phyloP scores from a whole-genome alignment of 2,113 vertebrate genomes.

The Setophaga petechia region DNA sequence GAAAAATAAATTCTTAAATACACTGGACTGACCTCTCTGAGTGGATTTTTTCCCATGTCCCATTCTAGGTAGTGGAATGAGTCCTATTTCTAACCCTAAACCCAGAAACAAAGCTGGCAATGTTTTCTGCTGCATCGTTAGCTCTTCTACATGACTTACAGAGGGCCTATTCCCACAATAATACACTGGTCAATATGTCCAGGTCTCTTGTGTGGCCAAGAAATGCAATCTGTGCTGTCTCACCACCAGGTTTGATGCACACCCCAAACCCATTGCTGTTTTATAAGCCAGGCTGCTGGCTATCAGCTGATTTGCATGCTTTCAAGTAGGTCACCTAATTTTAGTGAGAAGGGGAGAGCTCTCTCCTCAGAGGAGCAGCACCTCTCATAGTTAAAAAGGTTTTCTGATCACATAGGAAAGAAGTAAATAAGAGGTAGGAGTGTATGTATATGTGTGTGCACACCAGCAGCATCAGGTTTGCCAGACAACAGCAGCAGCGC shows the following conservation, averaged over 20 bases:
- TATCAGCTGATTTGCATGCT: not conserved
- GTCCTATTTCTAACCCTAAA: not conserved
- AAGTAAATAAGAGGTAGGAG: not conserved
- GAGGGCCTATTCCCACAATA: not conserved
- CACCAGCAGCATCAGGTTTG: rapidly evolving
- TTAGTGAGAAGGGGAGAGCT: not conserved
- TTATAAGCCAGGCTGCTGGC: not conserved
- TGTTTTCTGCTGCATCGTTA: not conserved
- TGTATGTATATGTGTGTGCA: too few relatives aligned
- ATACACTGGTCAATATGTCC: rapidly evolving
- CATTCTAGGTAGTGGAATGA: not conserved
- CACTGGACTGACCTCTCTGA: not conserved
- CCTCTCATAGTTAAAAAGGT: not conserved
- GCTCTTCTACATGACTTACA: not conserved
- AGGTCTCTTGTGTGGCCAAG: not conserved
- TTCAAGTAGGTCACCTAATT: not conserved
- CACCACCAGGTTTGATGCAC: not conserved
- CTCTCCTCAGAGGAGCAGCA: not conserved
- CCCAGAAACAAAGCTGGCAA: not conserved
- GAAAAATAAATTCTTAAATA: not conserved
- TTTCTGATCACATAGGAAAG: not conserved
- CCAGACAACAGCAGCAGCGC: not conserved
- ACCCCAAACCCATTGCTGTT: not conserved
- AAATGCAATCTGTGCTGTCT: not conserved
- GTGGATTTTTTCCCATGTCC: not conserved